A percentile compares a stretch with the other conserved stretches of the same genome.
Conservation (phyloP, 1,140 invertebrate species). For the Drosophila rufa region DNA sequence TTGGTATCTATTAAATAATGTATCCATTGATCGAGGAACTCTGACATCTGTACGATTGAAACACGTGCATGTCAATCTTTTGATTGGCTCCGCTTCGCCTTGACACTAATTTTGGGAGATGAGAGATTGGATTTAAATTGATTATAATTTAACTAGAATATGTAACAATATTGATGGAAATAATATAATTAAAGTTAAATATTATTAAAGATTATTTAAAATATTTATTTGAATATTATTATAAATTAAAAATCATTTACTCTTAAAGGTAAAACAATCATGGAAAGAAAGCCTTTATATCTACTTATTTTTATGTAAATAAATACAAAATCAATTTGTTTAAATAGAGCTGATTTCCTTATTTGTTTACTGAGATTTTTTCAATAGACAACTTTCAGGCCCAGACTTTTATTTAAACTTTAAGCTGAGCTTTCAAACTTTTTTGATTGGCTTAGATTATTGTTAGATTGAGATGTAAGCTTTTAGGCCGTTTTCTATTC, state of each 20-base stretch:
- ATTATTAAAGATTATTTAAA: no score
- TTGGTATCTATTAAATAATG: constrained; percentile 25
- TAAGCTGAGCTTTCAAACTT: neutral
- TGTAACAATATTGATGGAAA: no score
- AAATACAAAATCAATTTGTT: no score
- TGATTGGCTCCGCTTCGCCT: neutral
- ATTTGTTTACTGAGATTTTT: neutral
- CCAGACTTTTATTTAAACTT: neutral
- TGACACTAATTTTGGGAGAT: constrained; percentile 8
- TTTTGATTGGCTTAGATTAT: neutral
- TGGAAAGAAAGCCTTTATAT: no score
- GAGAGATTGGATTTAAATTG: neutral
- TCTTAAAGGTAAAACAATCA: no score
- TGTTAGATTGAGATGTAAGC: neutral
- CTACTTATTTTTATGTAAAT: no score
- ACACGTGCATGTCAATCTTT: constrained; percentile 22
- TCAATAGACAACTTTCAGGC: constrained; percentile 13
- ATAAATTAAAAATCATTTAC: no score
- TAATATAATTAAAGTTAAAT: no score
- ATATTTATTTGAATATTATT: no score
- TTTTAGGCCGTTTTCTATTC: constrained; percentile 14
- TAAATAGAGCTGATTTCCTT: no score
- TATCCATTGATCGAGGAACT: constrained; percentile 19
- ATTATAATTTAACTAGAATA: neutral
- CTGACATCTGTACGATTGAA: constrained; percentile 21